These are phyloP conservation scores for Mormyrops attenuatus DNA, from an alignment of 2,797 vertebrate genomes.

Conservation along the genomic window DNA sequence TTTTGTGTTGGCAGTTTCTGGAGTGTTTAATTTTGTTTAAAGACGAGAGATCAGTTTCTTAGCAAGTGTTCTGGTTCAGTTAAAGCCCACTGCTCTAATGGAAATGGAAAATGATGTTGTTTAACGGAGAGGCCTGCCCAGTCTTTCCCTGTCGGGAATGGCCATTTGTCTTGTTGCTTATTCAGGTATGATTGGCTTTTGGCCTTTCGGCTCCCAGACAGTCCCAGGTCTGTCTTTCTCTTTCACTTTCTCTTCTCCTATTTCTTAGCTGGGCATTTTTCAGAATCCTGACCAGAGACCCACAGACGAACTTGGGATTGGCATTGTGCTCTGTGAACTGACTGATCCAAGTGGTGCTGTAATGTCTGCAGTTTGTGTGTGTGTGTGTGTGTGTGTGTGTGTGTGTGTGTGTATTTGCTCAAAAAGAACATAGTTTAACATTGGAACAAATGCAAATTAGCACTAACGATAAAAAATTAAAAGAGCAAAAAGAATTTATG, in stretches of 20 bases:
- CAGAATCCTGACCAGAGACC: background rate
- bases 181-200: background rate
- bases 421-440: background rate
- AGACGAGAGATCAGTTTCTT: background rate
- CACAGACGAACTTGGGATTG: background rate
- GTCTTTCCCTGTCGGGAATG: background rate
- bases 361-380: background rate
- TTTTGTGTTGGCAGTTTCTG: background rate
- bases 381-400: background rate
- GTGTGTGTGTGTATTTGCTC: background rate
- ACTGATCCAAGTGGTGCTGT: background rate
- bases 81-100: background rate
- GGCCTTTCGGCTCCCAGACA: background rate
- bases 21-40: slow-evolving; percentile 12
- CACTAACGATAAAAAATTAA: background rate
- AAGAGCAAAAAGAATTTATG: background rate
- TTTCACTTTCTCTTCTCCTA: background rate
- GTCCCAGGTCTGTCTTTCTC: background rate
- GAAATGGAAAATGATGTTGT: background rate
- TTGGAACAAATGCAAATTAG: background rate
- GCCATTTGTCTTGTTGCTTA: background rate
- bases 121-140: background rate
- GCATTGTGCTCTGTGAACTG: background rate
- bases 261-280: background rate
- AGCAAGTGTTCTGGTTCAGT: background rate